phyloP scores from a whole-genome alignment of 1,140 invertebrate genomes.

The Leptinotarsa texana region DNA sequence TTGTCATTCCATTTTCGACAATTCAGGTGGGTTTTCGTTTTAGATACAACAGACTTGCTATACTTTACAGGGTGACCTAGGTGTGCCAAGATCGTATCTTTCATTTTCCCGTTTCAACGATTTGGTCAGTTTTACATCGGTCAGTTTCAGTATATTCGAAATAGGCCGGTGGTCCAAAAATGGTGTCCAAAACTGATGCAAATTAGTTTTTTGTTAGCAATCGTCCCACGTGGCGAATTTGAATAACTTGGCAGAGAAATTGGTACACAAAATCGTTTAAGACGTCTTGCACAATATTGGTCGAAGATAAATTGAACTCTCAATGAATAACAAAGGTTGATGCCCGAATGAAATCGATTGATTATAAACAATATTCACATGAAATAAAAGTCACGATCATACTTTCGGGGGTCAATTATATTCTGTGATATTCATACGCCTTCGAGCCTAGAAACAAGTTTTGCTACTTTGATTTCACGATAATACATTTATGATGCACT shows the following conservation, averaged over 20 bases:
- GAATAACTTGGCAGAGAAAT: neutral
- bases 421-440: no score
- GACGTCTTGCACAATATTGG: neutral
- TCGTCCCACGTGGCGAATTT: neutral
- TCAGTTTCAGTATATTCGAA: neutral
- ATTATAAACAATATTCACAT: neutral
- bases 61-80: slow-evolving; percentile 4
- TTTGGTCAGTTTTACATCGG: neutral
- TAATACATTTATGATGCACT: no score
- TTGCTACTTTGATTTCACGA: no score
- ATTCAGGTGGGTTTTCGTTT: slow-evolving; percentile 14
- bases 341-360: neutral
- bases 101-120: neutral
- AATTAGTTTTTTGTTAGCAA: neutral
- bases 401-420: no score
- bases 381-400: no score
- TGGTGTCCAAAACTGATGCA: neutral
- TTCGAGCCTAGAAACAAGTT: no score
- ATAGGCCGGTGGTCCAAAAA: neutral
- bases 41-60: neutral
- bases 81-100: neutral
- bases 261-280: slow-evolving; percentile 1
- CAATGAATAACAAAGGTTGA: neutral
- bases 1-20: slow-evolving; percentile 34
- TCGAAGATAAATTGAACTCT: neutral